Percentiles rank a stretch among this genome's conserved stretches.
Evolutionary conservation across 2,888 invertebrate species (phyloP).

Genomic region (Liopterus haemorrhoidalis): DNA sequence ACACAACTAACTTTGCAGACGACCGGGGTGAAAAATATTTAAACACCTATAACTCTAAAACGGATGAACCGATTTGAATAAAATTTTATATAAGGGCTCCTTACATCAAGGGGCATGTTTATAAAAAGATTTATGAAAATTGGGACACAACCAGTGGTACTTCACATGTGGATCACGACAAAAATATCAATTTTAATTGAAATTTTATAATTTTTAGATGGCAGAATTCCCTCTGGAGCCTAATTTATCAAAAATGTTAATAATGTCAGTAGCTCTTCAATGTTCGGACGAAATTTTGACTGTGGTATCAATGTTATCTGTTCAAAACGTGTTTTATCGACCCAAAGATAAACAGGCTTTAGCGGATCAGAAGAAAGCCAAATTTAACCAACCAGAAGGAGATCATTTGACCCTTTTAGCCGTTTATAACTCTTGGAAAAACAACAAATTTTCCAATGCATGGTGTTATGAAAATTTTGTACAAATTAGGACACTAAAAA

Average conservation of each 20-base stretch:
- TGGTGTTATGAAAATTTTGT: slow-evolving; percentile 99
- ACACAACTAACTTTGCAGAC: no score
- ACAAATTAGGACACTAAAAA: slow-evolving; percentile 91
- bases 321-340: slow-evolving; percentile 96
- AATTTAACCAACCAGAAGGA: slow-evolving; percentile 98
- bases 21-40: no score
- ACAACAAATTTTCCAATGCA: slow-evolving; percentile 96
- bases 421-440: slow-evolving; percentile 99
- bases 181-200: no score
- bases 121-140: no score
- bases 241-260: slow-evolving; percentile 95
- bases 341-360: slow-evolving; percentile 93
- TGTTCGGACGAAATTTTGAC: slow-evolving; percentile 98
- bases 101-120: no score
- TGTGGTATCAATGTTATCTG: slow-evolving; percentile 97
- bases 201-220: slow-evolving; percentile 61
- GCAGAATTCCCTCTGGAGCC: slow-evolving; percentile 99
- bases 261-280: slow-evolving; percentile 96
- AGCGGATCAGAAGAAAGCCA: slow-evolving; percentile 98
- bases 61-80: no score
- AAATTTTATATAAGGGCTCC: no score
- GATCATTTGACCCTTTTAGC: slow-evolving; percentile 96
- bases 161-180: no score
- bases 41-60: no score
- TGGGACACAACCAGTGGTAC: no score